Conservation (phyloP, 2,888 invertebrate genomes). For the Acleris holmiana region DNA sequence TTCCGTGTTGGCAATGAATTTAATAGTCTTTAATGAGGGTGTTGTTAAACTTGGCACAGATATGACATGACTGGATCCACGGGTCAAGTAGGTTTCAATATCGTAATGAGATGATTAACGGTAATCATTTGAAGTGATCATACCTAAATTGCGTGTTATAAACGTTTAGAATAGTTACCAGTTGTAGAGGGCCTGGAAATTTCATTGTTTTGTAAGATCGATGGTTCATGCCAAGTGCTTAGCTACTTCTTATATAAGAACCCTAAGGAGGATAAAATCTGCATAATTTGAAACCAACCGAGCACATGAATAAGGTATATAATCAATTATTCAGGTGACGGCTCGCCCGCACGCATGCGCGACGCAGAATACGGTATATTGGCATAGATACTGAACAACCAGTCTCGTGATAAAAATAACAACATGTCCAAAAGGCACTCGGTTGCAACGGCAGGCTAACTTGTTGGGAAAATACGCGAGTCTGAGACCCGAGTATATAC, state of each 20-base stretch:
- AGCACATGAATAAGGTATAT: slow-evolving; percentile 28
- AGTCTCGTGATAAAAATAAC: slow-evolving; percentile 16
- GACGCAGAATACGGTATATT: slow-evolving; percentile 33
- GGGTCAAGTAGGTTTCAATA: slow-evolving; percentile 8
- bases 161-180: neutral
- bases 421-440: slow-evolving; percentile 1
- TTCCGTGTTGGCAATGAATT: slow-evolving; percentile 62
- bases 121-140: neutral
- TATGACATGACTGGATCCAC: slow-evolving; percentile 49
- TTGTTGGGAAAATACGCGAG: neutral
- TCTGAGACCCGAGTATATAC: too few species aligned
- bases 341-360: slow-evolving; percentile 4
- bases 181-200: neutral
- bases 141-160: neutral
- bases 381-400: slow-evolving; percentile 30
- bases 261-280: slow-evolving; percentile 27
- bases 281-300: slow-evolving; percentile 30
- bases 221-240: neutral
- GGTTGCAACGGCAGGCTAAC: neutral
- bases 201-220: slow-evolving; percentile 3
- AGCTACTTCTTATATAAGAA: slow-evolving; percentile 33
- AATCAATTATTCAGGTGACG: slow-evolving; percentile 34
- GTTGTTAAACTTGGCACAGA: slow-evolving; percentile 43
- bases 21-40: slow-evolving; percentile 52
- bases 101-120: slow-evolving; percentile 12